Evolutionary conservation across 2,797 vertebrate genomes (phyloP), one percentile per base, ranked within the genome.

Genomic region (Platalea minor): DNA sequence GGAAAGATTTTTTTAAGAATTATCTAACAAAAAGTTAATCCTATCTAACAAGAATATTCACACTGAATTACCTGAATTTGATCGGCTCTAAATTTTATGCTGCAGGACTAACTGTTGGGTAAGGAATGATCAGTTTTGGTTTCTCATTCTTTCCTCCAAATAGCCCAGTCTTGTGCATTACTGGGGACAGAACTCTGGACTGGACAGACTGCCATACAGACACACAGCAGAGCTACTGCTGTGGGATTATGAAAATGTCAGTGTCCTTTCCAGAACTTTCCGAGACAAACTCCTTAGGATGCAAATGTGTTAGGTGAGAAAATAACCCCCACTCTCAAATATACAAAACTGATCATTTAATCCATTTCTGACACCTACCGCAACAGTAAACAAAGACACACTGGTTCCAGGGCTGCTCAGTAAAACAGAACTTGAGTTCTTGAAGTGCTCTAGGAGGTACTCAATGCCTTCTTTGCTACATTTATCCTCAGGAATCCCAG

Each of bases 391-490:
- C 13, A 68, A 41, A 65, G 35, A 61, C 21, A 35, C 19, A 13
- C 13, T 60, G n/a, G 9, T 61, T 35, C 63, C 59, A 72, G 46
- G 48, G 70, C 48, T 67, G 39, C 35, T 85, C 63, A 31, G 31
- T 8, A 51, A 68, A 72, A 29, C 50, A 75, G 45, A 83, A 41
- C 37, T 68, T 13, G 17, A 93, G 23, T 8, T 67, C 63, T 28
- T 0, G 0, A 39, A 15, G 23, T 25, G 19, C 56, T 79, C 53
- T 31, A 31, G 7, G 7, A 61, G 7, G 6, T 74, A 16, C 20
- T 60, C 31, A 33, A 1, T 3, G n/a, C 7, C 31, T 45, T 8
- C 53, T 75, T 56, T 77, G 82, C 72, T 51, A 77, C 21, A 25
- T 28, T 28, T 50, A 21, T 19, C 31, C 11, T 9, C 45, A 45